Percentiles rank a stretch among this genome's conserved stretches.
phyloP scores from a whole-genome alignment of 1,140 invertebrate species.

The Conopomorpha cramerella region DNA sequence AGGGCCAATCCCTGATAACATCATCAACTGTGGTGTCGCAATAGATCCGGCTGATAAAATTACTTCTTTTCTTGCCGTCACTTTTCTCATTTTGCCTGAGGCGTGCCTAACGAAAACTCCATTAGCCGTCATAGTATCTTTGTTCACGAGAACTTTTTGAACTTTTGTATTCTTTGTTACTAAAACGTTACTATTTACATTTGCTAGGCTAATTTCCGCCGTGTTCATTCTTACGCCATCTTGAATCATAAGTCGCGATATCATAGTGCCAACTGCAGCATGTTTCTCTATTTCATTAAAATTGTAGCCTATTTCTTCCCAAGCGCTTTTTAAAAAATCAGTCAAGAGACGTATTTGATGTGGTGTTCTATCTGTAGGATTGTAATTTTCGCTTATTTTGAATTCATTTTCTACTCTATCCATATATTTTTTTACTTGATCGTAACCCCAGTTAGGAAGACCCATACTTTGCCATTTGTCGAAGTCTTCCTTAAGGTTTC shows the following conservation, averaged over 20 bases:
- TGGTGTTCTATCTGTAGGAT: slow-evolving; percentile 22
- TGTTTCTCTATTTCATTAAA: too few species aligned
- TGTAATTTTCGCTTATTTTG: slow-evolving; percentile 30
- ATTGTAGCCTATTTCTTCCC: slow-evolving; percentile 21
- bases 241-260: slow-evolving; percentile 30
- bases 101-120: slow-evolving; percentile 34
- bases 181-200: slow-evolving; percentile 62
- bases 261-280: slow-evolving; percentile 38
- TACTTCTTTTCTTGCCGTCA: slow-evolving; percentile 56
- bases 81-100: slow-evolving; percentile 17
- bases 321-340: too few species aligned
- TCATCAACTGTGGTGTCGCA: slow-evolving; percentile 56
- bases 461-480: slow-evolving; percentile 65
- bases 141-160: slow-evolving; percentile 28
- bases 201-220: slow-evolving; percentile 66
- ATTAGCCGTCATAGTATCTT: slow-evolving; percentile 16
- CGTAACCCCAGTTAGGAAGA: slow-evolving; percentile 67
- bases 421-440: slow-evolving; percentile 68
- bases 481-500: slow-evolving; percentile 70
- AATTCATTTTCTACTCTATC: slow-evolving; percentile 38
- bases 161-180: slow-evolving; percentile 45
- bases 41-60: slow-evolving; percentile 62
- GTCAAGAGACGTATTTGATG: slow-evolving; percentile 64
- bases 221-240: slow-evolving; percentile 66
- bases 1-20: slow-evolving; percentile 52